A percentile compares a stretch with the other conserved stretches of the same genome.
Conservation (phyloP, 2,888 invertebrate species). For the Lomographa bimaculata region DNA sequence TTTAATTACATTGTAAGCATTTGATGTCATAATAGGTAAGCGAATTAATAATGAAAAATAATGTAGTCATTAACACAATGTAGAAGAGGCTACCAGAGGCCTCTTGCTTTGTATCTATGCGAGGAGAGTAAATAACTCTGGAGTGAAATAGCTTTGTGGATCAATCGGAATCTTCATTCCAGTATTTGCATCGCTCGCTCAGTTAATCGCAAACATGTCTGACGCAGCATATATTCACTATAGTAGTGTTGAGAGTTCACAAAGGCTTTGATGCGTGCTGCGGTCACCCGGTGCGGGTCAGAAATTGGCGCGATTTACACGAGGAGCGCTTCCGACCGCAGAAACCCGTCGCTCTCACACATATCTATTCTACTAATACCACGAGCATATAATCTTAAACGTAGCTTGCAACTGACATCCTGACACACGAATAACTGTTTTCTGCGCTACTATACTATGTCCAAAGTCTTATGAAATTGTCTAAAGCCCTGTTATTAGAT, state of each 20-base stretch:
- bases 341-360: conserved; percentile 25
- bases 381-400: conserved; percentile 4
- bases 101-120: not conserved
- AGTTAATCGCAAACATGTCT: conserved; percentile 45
- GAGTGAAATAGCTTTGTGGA: conserved; percentile 19
- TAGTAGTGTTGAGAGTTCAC: conserved; percentile 50
- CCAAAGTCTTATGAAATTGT: too few species aligned
- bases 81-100: not conserved
- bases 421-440: not conserved
- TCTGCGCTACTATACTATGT: not conserved
- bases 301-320: conserved; percentile 74
- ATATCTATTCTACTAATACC: conserved; percentile 14
- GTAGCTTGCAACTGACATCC: conserved; percentile 10
- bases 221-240: conserved; percentile 45
- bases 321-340: conserved; percentile 55
- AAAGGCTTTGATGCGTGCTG: conserved; percentile 79
- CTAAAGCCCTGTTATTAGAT: too few species aligned
- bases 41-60: too few species aligned
- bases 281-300: conserved; percentile 70
- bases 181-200: conserved; percentile 38
- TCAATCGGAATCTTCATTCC: conserved; percentile 35
- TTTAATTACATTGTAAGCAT: too few species aligned
- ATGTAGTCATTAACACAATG: too few species aligned
- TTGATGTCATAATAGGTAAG: too few species aligned
- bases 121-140: conserved; percentile 22